Conservation (phyloP, 2,113 vertebrate genomes). For the Tenrec ecaudatus region DNA sequence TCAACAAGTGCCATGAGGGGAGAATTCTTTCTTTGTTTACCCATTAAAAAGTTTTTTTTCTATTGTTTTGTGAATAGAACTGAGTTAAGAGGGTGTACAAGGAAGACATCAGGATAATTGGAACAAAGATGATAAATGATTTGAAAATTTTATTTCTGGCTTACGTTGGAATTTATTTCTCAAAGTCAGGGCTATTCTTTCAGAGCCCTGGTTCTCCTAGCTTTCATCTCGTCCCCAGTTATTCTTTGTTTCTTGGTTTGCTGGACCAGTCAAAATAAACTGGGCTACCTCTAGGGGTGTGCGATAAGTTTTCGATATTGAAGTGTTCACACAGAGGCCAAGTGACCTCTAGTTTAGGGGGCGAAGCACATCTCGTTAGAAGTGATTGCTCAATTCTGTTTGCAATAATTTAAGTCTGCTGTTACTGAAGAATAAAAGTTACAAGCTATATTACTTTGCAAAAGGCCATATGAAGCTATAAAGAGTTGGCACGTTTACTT, state of each 20-base stretch:
- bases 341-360: too few species aligned
- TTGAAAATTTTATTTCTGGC: background rate
- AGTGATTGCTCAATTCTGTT: too few species aligned
- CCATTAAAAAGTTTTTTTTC: too few species aligned
- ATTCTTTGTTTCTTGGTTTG: background rate
- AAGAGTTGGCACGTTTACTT: background rate
- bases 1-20: background rate
- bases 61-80: background rate
- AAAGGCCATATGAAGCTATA: background rate
- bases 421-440: too few species aligned
- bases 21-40: background rate
- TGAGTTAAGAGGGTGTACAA: too few species aligned
- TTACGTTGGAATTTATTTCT: background rate
- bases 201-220: background rate
- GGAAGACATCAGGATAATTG: background rate
- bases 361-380: too few species aligned
- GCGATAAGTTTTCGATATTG: background rate
- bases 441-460: background rate
- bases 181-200: background rate
- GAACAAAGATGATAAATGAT: background rate
- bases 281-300: fast-evolving
- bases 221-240: background rate
- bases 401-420: too few species aligned
- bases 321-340: background rate
- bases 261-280: background rate